These are phyloP conservation scores for Ia io DNA, from an alignment of 2,113 vertebrate species.

Conservation along the genomic window DNA sequence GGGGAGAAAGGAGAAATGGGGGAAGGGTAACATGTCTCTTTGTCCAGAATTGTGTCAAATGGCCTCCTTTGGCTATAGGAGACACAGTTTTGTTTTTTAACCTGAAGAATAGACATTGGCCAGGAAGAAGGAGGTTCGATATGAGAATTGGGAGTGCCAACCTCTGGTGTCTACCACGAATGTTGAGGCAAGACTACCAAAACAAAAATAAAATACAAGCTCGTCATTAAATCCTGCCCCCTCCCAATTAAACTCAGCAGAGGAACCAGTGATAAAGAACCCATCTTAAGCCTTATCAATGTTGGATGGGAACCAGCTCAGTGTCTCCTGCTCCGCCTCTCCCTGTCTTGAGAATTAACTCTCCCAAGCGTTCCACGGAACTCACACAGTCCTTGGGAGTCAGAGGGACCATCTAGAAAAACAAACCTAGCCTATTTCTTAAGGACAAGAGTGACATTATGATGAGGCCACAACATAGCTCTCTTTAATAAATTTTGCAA, in stretches of 20 bases:
- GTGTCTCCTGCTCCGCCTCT: not conserved
- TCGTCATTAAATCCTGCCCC: not conserved
- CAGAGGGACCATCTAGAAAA: not conserved
- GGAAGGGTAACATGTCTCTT: not conserved
- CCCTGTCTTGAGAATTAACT: not conserved
- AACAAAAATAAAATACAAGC: not conserved
- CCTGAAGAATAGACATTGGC: not conserved
- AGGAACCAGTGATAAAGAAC: not conserved
- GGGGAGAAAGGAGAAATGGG: not conserved
- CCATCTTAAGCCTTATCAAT: not conserved
- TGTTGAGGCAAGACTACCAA: not conserved
- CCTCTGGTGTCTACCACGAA: not conserved
- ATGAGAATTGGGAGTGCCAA: not conserved
- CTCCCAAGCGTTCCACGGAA: not conserved
- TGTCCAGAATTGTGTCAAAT: not conserved
- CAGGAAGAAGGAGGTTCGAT: not conserved
- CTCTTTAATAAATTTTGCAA: not conserved
- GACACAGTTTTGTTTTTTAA: not conserved
- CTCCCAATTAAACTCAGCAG: not conserved
- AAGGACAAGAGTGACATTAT: constrained; percentile 16
- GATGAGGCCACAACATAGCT: not conserved
- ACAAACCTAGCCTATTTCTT: constrained; percentile 13
- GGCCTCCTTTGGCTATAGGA: not conserved
- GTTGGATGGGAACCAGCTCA: not conserved
- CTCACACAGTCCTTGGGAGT: not conserved